These are phyloP conservation scores for Notechis scutatus DNA, from an alignment of 2,113 vertebrate genomes.

Conservation along the genomic window DNA sequence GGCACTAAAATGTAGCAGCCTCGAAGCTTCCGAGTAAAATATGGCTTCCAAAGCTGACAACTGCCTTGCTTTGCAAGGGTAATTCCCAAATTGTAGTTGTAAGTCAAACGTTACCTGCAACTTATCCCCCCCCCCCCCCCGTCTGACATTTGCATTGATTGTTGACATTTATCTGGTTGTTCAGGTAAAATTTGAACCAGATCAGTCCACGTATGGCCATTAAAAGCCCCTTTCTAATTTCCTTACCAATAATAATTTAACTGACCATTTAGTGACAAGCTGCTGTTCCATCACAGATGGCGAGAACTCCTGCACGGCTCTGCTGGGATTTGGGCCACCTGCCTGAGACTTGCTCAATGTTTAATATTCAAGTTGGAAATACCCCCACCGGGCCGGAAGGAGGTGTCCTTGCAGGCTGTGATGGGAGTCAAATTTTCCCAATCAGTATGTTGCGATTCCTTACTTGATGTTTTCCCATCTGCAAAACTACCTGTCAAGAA, in stretches of 20 bases:
- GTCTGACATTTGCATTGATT: not conserved
- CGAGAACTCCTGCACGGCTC: not conserved
- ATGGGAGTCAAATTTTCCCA: not conserved
- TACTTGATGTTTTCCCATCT: not conserved
- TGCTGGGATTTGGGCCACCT: not conserved
- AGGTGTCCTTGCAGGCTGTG: not conserved
- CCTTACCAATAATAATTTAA: not conserved
- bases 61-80: not conserved
- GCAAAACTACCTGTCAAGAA: not conserved
- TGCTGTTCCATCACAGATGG: not conserved
- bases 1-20: too few species aligned
- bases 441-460: not conserved
- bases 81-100: not conserved
- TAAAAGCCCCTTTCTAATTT: not conserved
- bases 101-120: not conserved
- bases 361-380: not conserved
- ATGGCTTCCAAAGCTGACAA: too few species aligned
- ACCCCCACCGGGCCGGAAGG: accelerated
- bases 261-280: not conserved
- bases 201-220: not conserved
- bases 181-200: not conserved
- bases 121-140: not conserved
- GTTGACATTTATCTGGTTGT: not conserved
- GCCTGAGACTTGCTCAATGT: not conserved
- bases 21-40: too few species aligned